Evolutionary conservation across 2,888 invertebrate species (phyloP).

Genomic region (Sinotaia quadrata): DNA sequence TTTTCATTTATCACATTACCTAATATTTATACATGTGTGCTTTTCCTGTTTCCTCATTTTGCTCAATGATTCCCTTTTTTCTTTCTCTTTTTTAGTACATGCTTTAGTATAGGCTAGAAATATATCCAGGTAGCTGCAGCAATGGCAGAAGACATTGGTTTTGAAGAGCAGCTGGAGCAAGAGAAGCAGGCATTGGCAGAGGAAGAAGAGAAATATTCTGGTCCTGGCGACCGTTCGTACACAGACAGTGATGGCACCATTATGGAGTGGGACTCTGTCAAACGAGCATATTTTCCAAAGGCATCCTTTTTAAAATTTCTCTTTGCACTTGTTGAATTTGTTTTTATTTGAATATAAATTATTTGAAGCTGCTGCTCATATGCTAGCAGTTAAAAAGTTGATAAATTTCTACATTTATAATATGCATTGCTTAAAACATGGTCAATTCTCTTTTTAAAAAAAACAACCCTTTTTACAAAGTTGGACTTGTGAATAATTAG

Average conservation of each 20-base stretch:
- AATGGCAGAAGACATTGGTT: slow-evolving; percentile 52
- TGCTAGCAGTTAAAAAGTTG: too few relatives aligned
- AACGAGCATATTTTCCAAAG: slow-evolving; percentile 36
- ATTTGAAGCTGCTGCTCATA: too few relatives aligned
- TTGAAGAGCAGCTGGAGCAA: slow-evolving; percentile 66
- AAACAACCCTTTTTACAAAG: too few relatives aligned
- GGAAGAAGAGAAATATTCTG: slow-evolving; percentile 75
- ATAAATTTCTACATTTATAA: too few relatives aligned
- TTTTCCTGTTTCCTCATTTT: too few relatives aligned
- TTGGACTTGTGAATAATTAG: too few relatives aligned
- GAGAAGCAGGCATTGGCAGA: slow-evolving; percentile 79
- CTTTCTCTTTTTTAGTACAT: neutral
- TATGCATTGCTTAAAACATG: too few relatives aligned
- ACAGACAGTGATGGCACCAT: slow-evolving; percentile 83
- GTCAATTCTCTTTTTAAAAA: too few relatives aligned
- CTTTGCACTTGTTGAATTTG: neutral
- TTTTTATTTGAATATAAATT: too few relatives aligned
- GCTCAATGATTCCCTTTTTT: neutral
- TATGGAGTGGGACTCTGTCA: slow-evolving; percentile 83
- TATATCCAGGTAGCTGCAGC: neutral
- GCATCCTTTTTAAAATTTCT: slow-evolving; percentile 6
- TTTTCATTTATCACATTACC: too few relatives aligned
- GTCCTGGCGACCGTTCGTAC: slow-evolving; percentile 55
- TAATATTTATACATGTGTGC: too few relatives aligned
- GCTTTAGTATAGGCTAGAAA: neutral